phyloP scores from a whole-genome alignment of 2,797 vertebrate species.

The Urophycis tenuis region DNA sequence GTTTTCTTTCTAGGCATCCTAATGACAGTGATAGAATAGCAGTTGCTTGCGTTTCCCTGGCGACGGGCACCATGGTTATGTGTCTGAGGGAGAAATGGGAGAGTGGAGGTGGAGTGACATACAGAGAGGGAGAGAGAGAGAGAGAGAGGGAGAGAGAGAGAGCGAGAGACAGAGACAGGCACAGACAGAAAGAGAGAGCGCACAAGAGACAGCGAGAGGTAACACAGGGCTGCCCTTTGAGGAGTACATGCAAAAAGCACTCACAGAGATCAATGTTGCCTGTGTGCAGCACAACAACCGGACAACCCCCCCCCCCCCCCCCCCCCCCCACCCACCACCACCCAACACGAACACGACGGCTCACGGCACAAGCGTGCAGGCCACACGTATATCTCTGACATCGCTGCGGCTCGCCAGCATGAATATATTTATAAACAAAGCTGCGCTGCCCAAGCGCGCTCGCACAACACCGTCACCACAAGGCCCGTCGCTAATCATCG shows the following conservation, averaged over 20 bases:
- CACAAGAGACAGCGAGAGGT: not conserved
- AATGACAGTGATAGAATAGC: constrained; percentile 75
- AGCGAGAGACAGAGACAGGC: not conserved
- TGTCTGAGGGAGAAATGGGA: constrained; percentile 36
- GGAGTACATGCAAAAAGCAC: not conserved
- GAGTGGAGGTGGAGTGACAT: constrained; percentile 3
- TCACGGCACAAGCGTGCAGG: not conserved
- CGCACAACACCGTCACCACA: not conserved
- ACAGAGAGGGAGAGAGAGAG: constrained; percentile 1
- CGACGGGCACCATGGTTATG: constrained; percentile 70
- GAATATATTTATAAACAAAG: not conserved
- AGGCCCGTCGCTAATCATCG: not conserved
- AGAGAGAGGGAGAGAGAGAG: not conserved
- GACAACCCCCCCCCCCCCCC: not conserved
- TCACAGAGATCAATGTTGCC: not conserved
- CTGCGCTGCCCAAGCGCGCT: not conserved
- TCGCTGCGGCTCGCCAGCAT: not conserved
- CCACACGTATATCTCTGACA: not conserved
- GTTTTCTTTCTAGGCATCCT: constrained; percentile 61
- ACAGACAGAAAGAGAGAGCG: not conserved
- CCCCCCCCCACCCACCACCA: too few relatives aligned
- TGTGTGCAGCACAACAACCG: not conserved
- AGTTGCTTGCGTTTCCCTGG: constrained; percentile 62
- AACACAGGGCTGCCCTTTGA: constrained; percentile 10
- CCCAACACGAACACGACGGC: too few relatives aligned